Base-by-base conservation (phyloP, 2,888 invertebrate species). In the Microplitis manilae region DNA sequence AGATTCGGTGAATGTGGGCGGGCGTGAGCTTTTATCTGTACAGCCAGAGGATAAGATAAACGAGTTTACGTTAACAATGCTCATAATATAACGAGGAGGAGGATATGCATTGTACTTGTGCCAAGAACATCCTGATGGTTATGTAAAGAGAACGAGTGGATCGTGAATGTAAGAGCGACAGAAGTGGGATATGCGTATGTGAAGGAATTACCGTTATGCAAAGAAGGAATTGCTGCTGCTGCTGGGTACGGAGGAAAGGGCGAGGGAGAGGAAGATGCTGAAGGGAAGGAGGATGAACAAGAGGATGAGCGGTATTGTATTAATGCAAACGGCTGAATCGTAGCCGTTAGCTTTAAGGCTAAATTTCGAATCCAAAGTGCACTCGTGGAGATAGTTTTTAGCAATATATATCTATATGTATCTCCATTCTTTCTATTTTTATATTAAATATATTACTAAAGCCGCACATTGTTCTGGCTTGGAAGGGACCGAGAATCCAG, bases 181-280 rank as follows among this genome's bases (percentile, higher is more conserved):
- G 62, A 39, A 73, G 73, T 68, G 62, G 38, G 39, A 65, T 20
- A 39, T 59, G 13, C 65, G 39, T 41, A 67, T 67, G 77, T 77
- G 73, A 68, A 73, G 73, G 68, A 73, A 77, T 69, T 69, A 69
- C 73, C 73, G 77, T 73, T 73, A 77, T 77, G 73, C 73, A 77
- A 77, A 77, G 38, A 64, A 64, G 64, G 70, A 50, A 50, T 50
- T 20, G 50, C 50, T 70, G 30, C 50, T 70, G 30, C 59, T 39
- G 8, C 17, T 17, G 30, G 30, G 67, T 41, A 17, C n/a, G 15
- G 68, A 41, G 68, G 39, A 41, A 13, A 40, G 72, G 15, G 39
- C 15, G 9, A 38, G n/a, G 70, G 13, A 9, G 59, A 5, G 59
- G 40, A 20, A n/a, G 17, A 40, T 41, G 64, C 64, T 72, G 72